These are phyloP conservation scores for Heteromyza rotundicornis DNA, from an alignment of 2,888 invertebrate species.

Conservation along the genomic window DNA sequence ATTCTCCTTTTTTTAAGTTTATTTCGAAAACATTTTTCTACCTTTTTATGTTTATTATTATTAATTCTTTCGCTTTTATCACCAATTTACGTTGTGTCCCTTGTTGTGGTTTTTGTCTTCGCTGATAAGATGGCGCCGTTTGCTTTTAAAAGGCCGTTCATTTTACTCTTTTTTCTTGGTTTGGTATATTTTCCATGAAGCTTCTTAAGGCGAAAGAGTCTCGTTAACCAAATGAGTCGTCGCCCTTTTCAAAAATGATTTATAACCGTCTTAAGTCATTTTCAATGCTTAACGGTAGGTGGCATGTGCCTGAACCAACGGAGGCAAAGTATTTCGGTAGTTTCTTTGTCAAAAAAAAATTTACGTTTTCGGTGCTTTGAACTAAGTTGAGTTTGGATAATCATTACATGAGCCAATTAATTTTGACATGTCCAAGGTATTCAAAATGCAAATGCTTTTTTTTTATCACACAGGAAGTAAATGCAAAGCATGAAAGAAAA, in stretches of 20 bases:
- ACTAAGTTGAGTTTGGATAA: neutral
- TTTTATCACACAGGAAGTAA: no score
- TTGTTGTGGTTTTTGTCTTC: constrained; percentile 33
- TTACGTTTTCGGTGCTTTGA: neutral
- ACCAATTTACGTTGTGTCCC: constrained; percentile 35
- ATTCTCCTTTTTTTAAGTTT: constrained; percentile 30
- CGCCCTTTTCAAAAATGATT: constrained; percentile 11
- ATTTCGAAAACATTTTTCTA: constrained; percentile 17
- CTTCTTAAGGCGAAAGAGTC: no score
- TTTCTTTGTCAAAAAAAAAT: neutral
- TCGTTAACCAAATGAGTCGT: neutral
- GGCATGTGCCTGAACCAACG: neutral
- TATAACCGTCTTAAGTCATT: neutral
- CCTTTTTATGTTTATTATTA: constrained; percentile 30
- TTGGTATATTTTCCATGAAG: no score
- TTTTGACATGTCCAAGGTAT: neutral
- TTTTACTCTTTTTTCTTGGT: constrained; percentile 23
- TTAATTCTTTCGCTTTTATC: constrained; percentile 35
- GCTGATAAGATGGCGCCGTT: constrained; percentile 60
- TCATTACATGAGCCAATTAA: constrained; percentile 10
- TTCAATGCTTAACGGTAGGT: constrained; percentile 6
- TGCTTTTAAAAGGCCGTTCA: constrained; percentile 53
- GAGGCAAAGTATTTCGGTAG: neutral
- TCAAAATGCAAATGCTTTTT: neutral
- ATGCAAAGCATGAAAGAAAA: no score